Base-by-base conservation (phyloP, 2,797 vertebrate species). In the Coregonus sp. region DNA sequence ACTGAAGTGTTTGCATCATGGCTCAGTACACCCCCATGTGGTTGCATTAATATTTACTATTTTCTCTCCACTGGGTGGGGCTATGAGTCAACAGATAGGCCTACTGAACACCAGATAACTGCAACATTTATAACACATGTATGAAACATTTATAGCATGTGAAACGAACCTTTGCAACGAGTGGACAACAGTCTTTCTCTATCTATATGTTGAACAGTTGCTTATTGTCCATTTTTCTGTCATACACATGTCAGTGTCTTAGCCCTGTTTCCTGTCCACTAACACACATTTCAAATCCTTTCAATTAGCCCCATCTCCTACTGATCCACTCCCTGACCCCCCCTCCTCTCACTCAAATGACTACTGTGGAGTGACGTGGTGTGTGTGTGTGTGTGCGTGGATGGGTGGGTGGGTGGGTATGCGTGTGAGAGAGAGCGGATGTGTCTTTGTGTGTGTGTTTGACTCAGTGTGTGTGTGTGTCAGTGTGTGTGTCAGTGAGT, bases 401-500 rank as follows among this genome's bases (percentile, higher is more conserved):
- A 18, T 37, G 5, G 1, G 2, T 40, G 6, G 6, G 37, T 40
- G 37, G 37, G 7, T 40, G 37, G 37, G 37, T 40, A 40, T 40
- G 37, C 7, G 37, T 40, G 37, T 40, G 6, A 40, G 37, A 40
- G 37, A 40, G 37, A 40, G 37, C 1, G 37, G 1, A 40, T 4
- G 69, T 70, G 69, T 47, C 25, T 25, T 25, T 70, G 37, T 70
- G 15, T 40, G 68, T 70, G 68, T 14, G 12, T 66, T 29, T 66
- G 11, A 18, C 5, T 37, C 5, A 6, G 50, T 52, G 47, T 52
- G 25, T 5, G 25, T 5, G 70, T 47, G 37, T 25, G 56, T 35
- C 12, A 5, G 56, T 20, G 72, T 74, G 72, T 85, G 71, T 9
- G 15, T 70, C 70, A 25, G 59, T 51, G n/a, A 47, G 50, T 51